Base-by-base conservation (phyloP, 2,888 invertebrate genomes). In the Macroteleia sp. region DNA sequence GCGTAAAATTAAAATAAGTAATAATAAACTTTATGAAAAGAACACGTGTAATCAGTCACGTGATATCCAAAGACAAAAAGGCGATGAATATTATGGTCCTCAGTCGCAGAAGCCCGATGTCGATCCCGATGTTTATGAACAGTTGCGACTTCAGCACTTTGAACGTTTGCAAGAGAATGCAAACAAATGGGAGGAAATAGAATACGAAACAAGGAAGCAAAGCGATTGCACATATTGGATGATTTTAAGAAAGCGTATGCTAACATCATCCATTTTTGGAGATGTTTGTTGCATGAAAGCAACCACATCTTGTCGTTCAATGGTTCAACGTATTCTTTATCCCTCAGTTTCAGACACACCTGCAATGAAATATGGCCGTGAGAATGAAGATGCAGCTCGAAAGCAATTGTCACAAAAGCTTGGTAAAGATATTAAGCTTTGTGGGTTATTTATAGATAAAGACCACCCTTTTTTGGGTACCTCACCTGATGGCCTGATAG, bases 381-480 rank as follows among this genome's bases (percentile, higher is more conserved):
- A 59, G 1, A 59, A 59, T 16, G 59, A 44, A 22, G 10, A 32
- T 3, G n/a, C 16, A 5, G 62, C 62, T 32, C 8, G 62, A 32
- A 5, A 32, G n/a, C 19, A 64, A n/a, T 12, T 64, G 14, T 34
- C 5, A 28, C 28, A 12, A 25, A 17, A 3, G n/a, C 30, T 50
- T 9, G 41, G 12, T 2, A 62, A 80, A 36, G 52, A 71, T 8
- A 77, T 83, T 9, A 32, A 32, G 1, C 25, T 41, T 2, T 83
- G 84, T 50, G 87, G 85, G 12, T 71, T 85, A 19, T 83, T 86
- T 62, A 75, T 80, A 2, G 78, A 80, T 54, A 16, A 9, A 12
- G 42, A 41, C 10, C 6, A 28, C 17, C 20, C 56, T 12, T 76
- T 25, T 30, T 44, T 79, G 0, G 80, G 67, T n/a, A 64, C 74